A percentile compares a stretch with the other conserved stretches of the same genome.
phyloP scores from a whole-genome alignment of 2,797 vertebrate species.

The Phalanger gymnotis region DNA sequence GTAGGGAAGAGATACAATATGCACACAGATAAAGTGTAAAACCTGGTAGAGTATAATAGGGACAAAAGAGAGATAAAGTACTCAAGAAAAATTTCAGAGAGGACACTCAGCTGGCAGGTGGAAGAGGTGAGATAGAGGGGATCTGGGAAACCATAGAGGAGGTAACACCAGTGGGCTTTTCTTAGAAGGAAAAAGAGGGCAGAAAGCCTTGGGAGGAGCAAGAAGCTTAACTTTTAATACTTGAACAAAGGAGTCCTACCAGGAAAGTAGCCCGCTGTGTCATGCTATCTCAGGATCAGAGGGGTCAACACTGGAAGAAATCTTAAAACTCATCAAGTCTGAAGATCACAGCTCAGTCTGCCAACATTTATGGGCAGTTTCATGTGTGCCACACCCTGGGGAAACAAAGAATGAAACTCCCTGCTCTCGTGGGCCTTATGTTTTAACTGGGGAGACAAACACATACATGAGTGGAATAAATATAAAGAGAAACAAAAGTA shows the following conservation, averaged over 20 bases:
- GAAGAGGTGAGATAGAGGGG: no score
- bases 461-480: background rate
- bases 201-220: background rate
- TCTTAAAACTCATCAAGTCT: background rate
- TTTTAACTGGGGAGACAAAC: background rate
- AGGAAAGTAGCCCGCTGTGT: background rate
- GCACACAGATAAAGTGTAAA: background rate
- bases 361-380: background rate
- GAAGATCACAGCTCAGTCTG: background rate
- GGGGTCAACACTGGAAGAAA: background rate
- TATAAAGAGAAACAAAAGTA: background rate
- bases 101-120: background rate
- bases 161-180: background rate
- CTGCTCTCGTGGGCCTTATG: background rate
- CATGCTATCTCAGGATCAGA: background rate
- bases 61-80: background rate
- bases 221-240: background rate
- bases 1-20: background rate
- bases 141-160: background rate
- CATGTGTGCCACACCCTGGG: background rate
- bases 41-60: background rate
- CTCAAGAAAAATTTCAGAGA: background rate
- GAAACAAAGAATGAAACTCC: background rate
- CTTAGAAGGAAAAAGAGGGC: background rate
- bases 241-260: background rate